Evolutionary conservation across 2,888 invertebrate genomes (phyloP), one percentile per base, ranked within the genome.

Genomic region (Tetragnatha montana): DNA sequence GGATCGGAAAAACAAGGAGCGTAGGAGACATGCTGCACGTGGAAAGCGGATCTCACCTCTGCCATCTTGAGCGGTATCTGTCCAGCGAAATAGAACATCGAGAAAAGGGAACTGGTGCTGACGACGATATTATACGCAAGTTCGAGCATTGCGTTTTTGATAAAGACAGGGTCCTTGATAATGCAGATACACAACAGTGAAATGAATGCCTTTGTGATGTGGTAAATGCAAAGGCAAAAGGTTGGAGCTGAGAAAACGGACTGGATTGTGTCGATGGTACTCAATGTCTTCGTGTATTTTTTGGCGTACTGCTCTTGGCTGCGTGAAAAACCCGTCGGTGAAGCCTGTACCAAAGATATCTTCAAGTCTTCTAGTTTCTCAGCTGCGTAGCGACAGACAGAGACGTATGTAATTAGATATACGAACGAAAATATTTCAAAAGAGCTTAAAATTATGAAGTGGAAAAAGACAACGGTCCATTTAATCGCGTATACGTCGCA

Each of bases 61-160:
- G 50, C 49, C 50, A 76, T 76, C 47, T 14, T 50, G 19, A 50
- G n/a, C n/a, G 76, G 76, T 50, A 76, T 76, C 50, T 76, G 50
- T 8, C 76, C 76, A n/a, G 76, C 76, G 21, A 76, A 6, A 50
- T 50, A 49, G 50, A 76, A 76, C 7, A 76, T 76, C 2, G 50
- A 49, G 3, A 76, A 8, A 12, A 76, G 49, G 50, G 19, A 10
- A 6, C 19, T 4, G 14, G 76, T 19, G 50, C 50, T 50, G 50
- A 50, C 17, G 19, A 50, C 1, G 12, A 76, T 19, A 19, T 50
- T 14, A 17, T 49, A 21, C 47, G 19, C 8, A 19, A 50, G 50
- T 8, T 50, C 76, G 76, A 50, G 50, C n/a, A 76, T 50, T n/a
- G 50, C n/a, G 3, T 50, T 49, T n/a, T 4, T 8, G 19, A 6